These are phyloP conservation scores for Loxodonta africana DNA, from an alignment of 2,113 vertebrate genomes.

Conservation along the genomic window DNA sequence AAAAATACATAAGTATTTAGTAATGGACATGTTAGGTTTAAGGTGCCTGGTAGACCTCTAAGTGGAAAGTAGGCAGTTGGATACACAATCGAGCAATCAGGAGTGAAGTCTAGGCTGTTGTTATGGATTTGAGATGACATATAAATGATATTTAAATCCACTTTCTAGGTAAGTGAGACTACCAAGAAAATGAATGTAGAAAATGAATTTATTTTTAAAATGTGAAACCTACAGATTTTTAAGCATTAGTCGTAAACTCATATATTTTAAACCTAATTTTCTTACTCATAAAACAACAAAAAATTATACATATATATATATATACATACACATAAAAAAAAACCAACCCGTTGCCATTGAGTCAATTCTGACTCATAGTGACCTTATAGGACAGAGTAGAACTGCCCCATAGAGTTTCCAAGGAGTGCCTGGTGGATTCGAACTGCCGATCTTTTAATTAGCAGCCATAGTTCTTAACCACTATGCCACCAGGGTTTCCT, in stretches of 20 bases:
- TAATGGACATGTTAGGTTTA: neutral
- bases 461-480: too few relatives aligned
- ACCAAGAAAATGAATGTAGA: constrained; percentile 21
- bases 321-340: too few relatives aligned
- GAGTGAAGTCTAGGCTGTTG: neutral
- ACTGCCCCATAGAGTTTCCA: too few relatives aligned
- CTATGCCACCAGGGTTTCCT: too few relatives aligned
- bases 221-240: neutral
- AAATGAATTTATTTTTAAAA: constrained; percentile 49
- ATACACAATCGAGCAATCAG: neutral
- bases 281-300: neutral
- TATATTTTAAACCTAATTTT: constrained; percentile 6
- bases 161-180: neutral
- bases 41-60: neutral
- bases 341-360: too few relatives aligned
- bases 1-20: neutral
- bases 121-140: neutral
- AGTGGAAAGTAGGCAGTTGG: neutral
- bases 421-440: too few relatives aligned
- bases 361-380: too few relatives aligned
- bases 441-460: too few relatives aligned
- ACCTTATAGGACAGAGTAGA: too few relatives aligned
- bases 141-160: neutral
- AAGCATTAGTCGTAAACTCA: neutral
- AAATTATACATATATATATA: too few relatives aligned